These are phyloP conservation scores for Sinhomidia bicolor DNA, from an alignment of 2,888 invertebrate genomes.

Conservation along the genomic window DNA sequence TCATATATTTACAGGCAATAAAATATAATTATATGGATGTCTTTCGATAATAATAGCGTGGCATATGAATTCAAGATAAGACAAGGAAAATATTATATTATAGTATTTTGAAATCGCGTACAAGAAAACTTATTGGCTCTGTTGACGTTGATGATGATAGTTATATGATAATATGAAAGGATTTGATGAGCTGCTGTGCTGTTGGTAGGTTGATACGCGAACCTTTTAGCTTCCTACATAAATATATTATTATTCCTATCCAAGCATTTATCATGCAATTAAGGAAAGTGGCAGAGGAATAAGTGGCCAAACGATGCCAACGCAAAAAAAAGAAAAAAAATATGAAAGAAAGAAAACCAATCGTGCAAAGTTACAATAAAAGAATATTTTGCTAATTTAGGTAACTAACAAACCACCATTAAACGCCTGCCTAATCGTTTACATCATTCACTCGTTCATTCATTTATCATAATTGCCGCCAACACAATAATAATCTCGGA, in stretches of 20 bases:
- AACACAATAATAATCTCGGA: neutral
- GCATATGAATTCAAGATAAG: neutral
- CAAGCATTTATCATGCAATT: conserved; percentile 32
- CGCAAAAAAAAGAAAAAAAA: neutral
- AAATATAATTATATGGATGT: conserved; percentile 27
- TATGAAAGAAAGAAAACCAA: conserved; percentile 22
- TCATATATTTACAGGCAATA: neutral
- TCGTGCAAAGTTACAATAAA: too few species aligned
- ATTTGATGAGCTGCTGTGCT: neutral
- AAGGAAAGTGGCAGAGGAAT: neutral
- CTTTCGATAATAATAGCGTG: neutral
- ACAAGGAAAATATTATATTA: neutral
- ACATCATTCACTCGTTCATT: neutral
- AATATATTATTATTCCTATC: neutral
- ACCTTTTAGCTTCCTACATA: conserved; percentile 33
- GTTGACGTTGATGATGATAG: neutral
- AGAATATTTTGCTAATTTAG: too few species aligned
- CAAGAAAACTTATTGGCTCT: neutral
- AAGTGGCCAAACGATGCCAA: conserved; percentile 19
- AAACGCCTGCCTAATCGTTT: conserved; percentile 16
- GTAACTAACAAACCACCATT: too few species aligned
- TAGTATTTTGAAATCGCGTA: neutral
- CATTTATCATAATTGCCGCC: neutral
- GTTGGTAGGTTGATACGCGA: neutral
- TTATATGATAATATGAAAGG: neutral